Base-by-base conservation (phyloP, 1,140 invertebrate genomes). In the Bombus confusus region DNA sequence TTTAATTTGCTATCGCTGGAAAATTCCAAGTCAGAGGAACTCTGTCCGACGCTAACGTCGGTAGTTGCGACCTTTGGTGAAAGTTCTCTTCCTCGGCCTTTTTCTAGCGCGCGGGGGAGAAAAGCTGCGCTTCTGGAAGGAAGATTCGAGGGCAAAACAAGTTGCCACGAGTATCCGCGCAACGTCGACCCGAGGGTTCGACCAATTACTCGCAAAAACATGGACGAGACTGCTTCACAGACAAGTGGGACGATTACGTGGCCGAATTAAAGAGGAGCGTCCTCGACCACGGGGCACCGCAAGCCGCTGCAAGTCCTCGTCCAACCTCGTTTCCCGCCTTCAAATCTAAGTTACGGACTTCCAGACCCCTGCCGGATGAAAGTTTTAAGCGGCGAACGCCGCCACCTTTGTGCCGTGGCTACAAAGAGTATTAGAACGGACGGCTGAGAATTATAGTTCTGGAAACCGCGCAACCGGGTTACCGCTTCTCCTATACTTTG, bases 201-300 rank as follows among this genome's bases (percentile, higher is more conserved):
- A 83, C 90, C 92, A 92, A 93, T 93, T 93, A 93, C 92, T 92
- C 91, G 92, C 91, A 92, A 90, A 89, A 90, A 85, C 86, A 86
- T 88, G 87, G 86, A 87, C 90, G 91, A 92, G 89, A 31, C 92
- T 92, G 89, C 93, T 92, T 92, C 91, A 93, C 91, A 93, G 92
- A 86, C 87, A 82, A 85, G 80, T 89, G 76, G 86, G 90, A 85
- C 86, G 80, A 78, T 81, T 34, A 73, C 85, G 89, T 86, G 73
- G 91, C 92, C 91, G 89, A 93, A 94, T 94, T 94, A 93, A 93
- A 93, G 93, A 91, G 91, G 90, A 93, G 92, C 92, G 84, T 91
- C 89, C 83, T 71, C 73, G 34, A 71, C 59, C 87, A 62, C 76
- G 84, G 62, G 69, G 66, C 73, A 83, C 88, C 88, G 47, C 88